phyloP scores from a whole-genome alignment of 2,113 vertebrate species.

The Ptilonorhynchus violaceus region DNA sequence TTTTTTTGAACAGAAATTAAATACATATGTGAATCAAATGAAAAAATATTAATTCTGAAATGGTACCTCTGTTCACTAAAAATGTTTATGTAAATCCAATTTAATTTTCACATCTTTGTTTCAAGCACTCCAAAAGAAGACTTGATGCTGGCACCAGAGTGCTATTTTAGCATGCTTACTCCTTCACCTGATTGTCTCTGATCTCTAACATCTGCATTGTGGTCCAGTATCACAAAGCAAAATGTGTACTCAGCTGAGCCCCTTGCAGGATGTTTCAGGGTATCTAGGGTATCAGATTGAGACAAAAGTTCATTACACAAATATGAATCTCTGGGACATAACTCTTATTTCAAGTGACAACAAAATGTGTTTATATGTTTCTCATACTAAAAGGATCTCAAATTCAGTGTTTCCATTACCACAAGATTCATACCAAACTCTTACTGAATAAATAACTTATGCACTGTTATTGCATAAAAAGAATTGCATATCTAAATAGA shows the following conservation, averaged over 20 bases:
- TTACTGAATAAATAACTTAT: neutral
- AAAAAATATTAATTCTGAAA: neutral
- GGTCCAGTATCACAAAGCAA: neutral
- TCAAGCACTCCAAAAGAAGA: neutral
- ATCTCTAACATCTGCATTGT: neutral
- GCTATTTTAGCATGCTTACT: neutral
- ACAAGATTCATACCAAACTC: neutral
- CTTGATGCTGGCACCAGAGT: neutral
- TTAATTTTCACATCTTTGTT: neutral
- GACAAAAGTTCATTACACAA: neutral
- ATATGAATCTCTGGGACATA: neutral
- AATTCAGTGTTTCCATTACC: neutral
- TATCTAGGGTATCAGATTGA: neutral
- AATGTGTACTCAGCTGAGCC: neutral
- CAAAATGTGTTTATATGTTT: neutral
- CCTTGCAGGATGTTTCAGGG: neutral
- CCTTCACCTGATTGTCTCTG: neutral
- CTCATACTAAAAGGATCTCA: neutral
- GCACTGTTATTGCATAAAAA: neutral
- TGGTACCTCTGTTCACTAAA: neutral
- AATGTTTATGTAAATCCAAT: neutral
- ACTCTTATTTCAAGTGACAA: neutral
- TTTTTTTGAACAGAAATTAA: neutral
- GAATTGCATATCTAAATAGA: neutral
- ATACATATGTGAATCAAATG: neutral